These are phyloP conservation scores for Eleginops maclovinus DNA, from an alignment of 2,113 vertebrate species.

Conservation along the genomic window DNA sequence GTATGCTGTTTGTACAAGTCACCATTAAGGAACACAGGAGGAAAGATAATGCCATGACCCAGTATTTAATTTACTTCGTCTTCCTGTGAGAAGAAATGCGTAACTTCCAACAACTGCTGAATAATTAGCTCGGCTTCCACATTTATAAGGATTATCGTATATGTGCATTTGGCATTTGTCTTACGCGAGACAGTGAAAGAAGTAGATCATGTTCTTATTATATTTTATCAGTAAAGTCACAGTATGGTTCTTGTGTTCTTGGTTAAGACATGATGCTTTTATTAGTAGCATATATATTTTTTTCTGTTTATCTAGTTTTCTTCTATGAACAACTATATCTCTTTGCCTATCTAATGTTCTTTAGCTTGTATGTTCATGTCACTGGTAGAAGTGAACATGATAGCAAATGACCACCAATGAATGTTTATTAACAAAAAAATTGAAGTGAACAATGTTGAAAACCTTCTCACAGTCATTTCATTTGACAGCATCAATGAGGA, in stretches of 20 bases:
- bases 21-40: background rate
- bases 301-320: background rate
- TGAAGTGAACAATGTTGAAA: conserved; percentile 27
- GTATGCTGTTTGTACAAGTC: conserved; percentile 1
- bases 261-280: conserved; percentile 1
- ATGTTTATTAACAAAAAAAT: conserved; percentile 17
- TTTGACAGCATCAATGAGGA: conserved; percentile 23
- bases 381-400: conserved; percentile 35
- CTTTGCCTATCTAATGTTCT: conserved; percentile 29
- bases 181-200: conserved; percentile 23
- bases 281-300: too few relatives aligned
- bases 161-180: conserved; percentile 31
- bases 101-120: background rate
- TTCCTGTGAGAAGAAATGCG: background rate
- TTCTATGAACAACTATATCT: conserved; percentile 27
- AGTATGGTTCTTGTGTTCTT: conserved; percentile 4
- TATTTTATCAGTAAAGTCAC: conserved; percentile 38
- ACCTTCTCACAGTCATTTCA: conserved; percentile 33
- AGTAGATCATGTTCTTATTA: background rate
- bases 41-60: background rate
- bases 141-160: conserved; percentile 52
- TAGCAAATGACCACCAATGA: conserved; percentile 2
- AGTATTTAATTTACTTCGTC: background rate
- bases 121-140: conserved; percentile 24
- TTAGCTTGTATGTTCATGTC: conserved; percentile 46